Evolutionary conservation across 2,797 vertebrate genomes (phyloP).

Genomic region (Centroberyx gerrardi): DNA sequence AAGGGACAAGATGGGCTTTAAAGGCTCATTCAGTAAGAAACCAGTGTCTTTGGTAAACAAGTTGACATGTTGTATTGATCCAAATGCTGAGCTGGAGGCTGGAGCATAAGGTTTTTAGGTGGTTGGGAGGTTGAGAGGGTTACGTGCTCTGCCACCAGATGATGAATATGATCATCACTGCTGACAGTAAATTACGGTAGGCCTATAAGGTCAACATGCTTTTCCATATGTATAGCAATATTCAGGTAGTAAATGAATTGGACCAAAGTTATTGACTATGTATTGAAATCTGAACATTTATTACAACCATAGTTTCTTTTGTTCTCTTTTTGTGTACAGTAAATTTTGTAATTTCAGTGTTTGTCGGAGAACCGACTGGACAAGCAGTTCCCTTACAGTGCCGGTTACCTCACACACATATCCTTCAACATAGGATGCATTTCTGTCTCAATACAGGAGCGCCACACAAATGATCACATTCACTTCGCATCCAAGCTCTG

Average conservation of each 20-base stretch:
- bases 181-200: not conserved
- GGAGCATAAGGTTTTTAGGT: conserved; percentile 4
- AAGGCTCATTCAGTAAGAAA: not conserved
- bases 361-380: conserved; percentile 2
- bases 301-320: not conserved
- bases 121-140: not conserved
- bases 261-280: not conserved
- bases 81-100: conserved; percentile 5
- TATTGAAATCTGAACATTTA: too few relatives aligned
- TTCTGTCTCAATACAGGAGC: conserved; percentile 50
- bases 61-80: conserved; percentile 14
- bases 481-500: conserved; percentile 45
- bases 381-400: conserved; percentile 13
- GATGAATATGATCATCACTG: not conserved
- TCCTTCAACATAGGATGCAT: conserved; percentile 40
- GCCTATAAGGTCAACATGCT: too few relatives aligned
- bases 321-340: too few relatives aligned
- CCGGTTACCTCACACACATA: conserved; percentile 11
- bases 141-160: conserved; percentile 5
- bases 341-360: not conserved
- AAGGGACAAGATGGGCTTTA: not conserved
- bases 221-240: too few relatives aligned
- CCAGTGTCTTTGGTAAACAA: conserved; percentile 5
- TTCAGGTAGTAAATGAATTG: too few relatives aligned
- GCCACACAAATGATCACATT: conserved; percentile 52